Evolutionary conservation across 1,140 invertebrate genomes (phyloP), one percentile per base, ranked within the genome.

Genomic region (Pinna nobilis): DNA sequence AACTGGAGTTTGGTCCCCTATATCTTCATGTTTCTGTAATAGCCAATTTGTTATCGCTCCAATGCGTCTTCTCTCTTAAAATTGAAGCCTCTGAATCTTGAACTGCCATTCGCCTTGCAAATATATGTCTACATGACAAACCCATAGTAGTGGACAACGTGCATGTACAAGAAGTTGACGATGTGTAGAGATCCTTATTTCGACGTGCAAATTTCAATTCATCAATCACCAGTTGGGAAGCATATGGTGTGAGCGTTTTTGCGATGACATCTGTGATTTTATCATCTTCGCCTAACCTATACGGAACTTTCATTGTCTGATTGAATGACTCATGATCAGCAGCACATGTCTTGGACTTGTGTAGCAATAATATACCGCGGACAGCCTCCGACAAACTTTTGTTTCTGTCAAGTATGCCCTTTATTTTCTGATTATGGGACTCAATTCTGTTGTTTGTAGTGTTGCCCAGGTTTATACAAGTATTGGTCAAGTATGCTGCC

Each of bases 351-450:
- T n/a, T 50, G 20, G n/a, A 2, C 9, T 6, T 50, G 49, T 50
- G 49, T 25, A 50, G 49, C 28, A 50, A 25, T 50, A 50, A 13
- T n/a, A 50, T 50, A 25, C n/a, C 28, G n/a, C 28, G 20, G 7
- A 50, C 49, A 23, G n/a, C 49, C n/a, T 50, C 49, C 7, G 49
- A 6, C 7, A 50, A 25, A 15, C 6, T 50, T 25, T 23, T 50
- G 18, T 50, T 50, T 6, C 49, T 9, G 7, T 50, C 28, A n/a
- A 50, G 49, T 7, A 50, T n/a, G 28, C 28, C 49, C 28, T 50
- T 50, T 6, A 50, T 50, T n/a, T 50, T 50, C n/a, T 50, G 49
- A n/a, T 50, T 50, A 50, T 50, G 49, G 7, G 49, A 50, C 49
- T 50, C 49, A 6, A 50, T 50, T n/a, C n/a, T 50, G 28, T 50